Base-by-base conservation (phyloP, 2,797 vertebrate genomes). In the Phoebastria nigripes region DNA sequence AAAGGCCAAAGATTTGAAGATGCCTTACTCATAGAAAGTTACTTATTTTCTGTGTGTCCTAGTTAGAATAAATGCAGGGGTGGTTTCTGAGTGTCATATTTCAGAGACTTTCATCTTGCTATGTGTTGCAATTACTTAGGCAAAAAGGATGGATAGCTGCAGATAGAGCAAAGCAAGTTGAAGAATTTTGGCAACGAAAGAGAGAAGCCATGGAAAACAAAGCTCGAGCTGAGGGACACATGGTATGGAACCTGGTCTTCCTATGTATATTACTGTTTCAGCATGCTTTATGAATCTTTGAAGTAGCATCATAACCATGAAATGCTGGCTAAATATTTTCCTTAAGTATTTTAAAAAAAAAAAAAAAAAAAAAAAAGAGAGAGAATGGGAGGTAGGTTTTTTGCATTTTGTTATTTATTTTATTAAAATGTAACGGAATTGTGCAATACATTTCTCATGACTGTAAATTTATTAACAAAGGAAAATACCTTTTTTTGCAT, bases 121-220 rank as follows among this genome's bases (percentile, higher is more conserved):
- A 7, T 96, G 65, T 98, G 37, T 97, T 94, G 58, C 72, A 89
- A 96, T 97, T 97, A 80, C 87, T 69, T 91, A 99, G 99, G 97
- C 98, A 98, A 52, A 98, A 98, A 58, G 98, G 98, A 71, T 98
- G 98, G 73, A 95, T 98, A 82, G 96, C 95, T 73, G 97, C 96
- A 77, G 99, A 98, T 70, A 98, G 98, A 94, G 98, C 98, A 94
- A 98, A 98, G 93, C 99, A 99, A 97, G 99, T 99, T 22, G 98
- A 99, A 96, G 99, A 99, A 97, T 99, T 99, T 93, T 98, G 99
- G 79, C 99, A 99, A 96, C 97, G 99, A 28, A 99, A 99, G 95
- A 98, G 90, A 91, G 99, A 99, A 98, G 99, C 99, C 54, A 98
- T 99, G 98, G 98, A 99, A 96, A 99, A 99, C 97, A 99, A 99